These are phyloP conservation scores for Falcaria lacertinaria DNA, from an alignment of 2,888 invertebrate genomes.

Conservation along the genomic window DNA sequence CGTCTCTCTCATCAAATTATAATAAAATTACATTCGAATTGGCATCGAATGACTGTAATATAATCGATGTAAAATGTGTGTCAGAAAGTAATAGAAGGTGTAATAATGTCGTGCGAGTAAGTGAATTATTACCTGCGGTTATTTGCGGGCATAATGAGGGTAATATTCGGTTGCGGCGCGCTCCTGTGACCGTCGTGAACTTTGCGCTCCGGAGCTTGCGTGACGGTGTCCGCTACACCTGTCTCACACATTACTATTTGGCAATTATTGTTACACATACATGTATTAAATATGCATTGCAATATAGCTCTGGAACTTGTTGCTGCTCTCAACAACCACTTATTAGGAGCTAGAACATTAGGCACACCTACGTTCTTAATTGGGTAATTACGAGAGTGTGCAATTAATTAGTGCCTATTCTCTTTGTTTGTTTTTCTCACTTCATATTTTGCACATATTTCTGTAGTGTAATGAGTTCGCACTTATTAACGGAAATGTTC, in stretches of 20 bases:
- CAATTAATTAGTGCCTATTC: background rate
- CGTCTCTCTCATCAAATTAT: slow-evolving; percentile 38
- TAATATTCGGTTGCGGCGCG: slow-evolving; percentile 13
- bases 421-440: background rate
- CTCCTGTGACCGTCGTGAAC: slow-evolving; percentile 44
- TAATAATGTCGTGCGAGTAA: slow-evolving; percentile 56
- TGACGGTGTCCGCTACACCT: slow-evolving; percentile 20
- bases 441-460: background rate
- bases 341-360: background rate
- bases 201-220: slow-evolving; percentile 29
- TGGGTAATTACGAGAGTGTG: background rate
- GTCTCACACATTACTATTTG: slow-evolving; percentile 6
- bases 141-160: slow-evolving; percentile 42
- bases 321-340: background rate
- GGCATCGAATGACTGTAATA: slow-evolving; percentile 40
- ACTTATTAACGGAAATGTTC: background rate
- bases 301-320: background rate
- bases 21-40: slow-evolving; percentile 47
- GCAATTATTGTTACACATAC: background rate
- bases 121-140: slow-evolving; percentile 49
- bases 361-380: background rate
- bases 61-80: slow-evolving; percentile 33
- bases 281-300: background rate
- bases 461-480: background rate
- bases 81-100: slow-evolving; percentile 41